Conservation (phyloP, 2,797 vertebrate species). For the Apodemus agrarius region DNA sequence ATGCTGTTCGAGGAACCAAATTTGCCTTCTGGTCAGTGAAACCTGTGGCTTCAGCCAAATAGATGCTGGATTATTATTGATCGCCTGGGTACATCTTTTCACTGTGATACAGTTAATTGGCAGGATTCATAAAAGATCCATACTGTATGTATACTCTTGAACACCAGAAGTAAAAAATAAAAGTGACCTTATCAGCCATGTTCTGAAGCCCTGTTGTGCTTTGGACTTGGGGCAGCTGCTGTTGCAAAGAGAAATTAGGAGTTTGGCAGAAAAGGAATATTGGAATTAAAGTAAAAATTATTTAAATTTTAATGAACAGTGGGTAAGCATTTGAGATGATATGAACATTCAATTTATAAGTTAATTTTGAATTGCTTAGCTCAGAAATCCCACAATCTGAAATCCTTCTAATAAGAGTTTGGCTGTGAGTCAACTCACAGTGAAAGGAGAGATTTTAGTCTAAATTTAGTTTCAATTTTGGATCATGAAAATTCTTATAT, state of each 20-base stretch:
- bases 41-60: conserved; percentile 36
- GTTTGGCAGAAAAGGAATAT: not conserved
- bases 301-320: conserved; percentile 40
- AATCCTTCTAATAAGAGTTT: conserved; percentile 34
- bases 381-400: conserved; percentile 36
- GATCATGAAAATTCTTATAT: conserved; percentile 46
- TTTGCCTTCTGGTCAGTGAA: conserved; percentile 71
- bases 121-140: not conserved
- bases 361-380: conserved; percentile 52
- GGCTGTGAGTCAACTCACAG: conserved; percentile 5
- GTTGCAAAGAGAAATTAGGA: not conserved
- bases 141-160: not conserved
- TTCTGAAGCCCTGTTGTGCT: not conserved
- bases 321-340: conserved; percentile 39
- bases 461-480: conserved; percentile 47
- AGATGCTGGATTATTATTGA: conserved; percentile 48
- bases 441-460: conserved; percentile 33
- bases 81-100: conserved; percentile 33
- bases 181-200: not conserved
- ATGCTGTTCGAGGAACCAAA: conserved; percentile 38
- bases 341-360: conserved; percentile 42
- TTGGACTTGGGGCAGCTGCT: not conserved
- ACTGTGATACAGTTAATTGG: not conserved
- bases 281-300: not conserved
- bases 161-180: not conserved